phyloP scores from a whole-genome alignment of 2,797 vertebrate genomes.

The Cyprinella venusta region DNA sequence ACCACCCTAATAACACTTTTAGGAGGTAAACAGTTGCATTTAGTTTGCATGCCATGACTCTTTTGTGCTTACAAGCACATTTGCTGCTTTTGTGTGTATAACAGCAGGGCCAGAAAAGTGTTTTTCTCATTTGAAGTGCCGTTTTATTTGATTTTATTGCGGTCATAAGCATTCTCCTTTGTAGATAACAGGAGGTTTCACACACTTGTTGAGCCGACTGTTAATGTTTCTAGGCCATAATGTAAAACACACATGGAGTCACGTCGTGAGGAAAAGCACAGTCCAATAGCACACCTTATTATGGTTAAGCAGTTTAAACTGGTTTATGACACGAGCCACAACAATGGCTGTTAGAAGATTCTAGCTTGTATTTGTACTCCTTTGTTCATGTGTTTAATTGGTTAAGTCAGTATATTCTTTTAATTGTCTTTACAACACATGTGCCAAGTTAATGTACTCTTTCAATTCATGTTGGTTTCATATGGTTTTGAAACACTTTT shows the following conservation, averaged over 20 bases:
- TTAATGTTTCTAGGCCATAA: conserved; percentile 27
- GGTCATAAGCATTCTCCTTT: conserved; percentile 53
- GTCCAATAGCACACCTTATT: conserved; percentile 33
- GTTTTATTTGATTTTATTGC: conserved; percentile 60
- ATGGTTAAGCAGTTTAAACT: conserved; percentile 34
- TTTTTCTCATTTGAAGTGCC: conserved; percentile 55
- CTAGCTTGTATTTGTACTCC: neutral
- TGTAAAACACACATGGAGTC: conserved; percentile 47
- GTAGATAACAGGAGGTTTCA: conserved; percentile 61
- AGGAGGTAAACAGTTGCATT: conserved; percentile 24
- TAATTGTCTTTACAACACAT: neutral
- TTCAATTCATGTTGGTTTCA: neutral
- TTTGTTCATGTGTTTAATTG: neutral
- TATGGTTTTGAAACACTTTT: conserved; percentile 4
- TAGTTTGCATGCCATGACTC: conserved; percentile 3
- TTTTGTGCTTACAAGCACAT: conserved; percentile 20
- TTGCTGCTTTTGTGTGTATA: conserved; percentile 34
- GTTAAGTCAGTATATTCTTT: conserved; percentile 6
- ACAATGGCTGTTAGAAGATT: neutral
- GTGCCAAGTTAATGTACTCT: neutral
- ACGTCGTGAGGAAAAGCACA: conserved; percentile 41
- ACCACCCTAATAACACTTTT: conserved; percentile 8
- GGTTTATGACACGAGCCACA: conserved; percentile 11
- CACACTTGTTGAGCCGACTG: conserved; percentile 44
- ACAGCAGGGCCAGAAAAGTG: conserved; percentile 34